Percentiles rank a stretch among this genome's conserved stretches.
Evolutionary conservation across 1,140 invertebrate species (phyloP).

Genomic region (Hyposmocoma kahamanoa): DNA sequence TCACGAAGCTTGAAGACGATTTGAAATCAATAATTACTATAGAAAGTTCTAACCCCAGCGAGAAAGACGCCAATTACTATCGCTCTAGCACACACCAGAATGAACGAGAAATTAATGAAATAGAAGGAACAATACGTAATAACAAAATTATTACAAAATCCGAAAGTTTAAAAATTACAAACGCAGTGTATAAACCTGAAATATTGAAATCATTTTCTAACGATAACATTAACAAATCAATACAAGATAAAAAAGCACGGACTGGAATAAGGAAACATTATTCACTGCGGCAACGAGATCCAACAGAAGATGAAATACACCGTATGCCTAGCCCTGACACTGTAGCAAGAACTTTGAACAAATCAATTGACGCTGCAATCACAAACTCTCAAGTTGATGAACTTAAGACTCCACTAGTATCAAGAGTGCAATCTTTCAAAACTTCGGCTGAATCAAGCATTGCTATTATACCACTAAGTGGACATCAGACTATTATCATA

Average conservation of each 20-base stretch:
- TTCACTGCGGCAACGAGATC: slow-evolving; percentile 67
- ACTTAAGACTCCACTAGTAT: slow-evolving; percentile 45
- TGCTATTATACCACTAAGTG: slow-evolving; percentile 65
- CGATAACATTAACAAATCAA: slow-evolving; percentile 47
- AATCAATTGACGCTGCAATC: slow-evolving; percentile 15
- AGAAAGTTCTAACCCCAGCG: slow-evolving; percentile 55
- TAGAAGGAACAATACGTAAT: slow-evolving; percentile 64
- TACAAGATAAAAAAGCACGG: slow-evolving; percentile 38
- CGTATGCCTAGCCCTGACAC: slow-evolving; percentile 52
- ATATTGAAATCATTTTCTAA: slow-evolving; percentile 53
- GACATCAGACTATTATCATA: slow-evolving; percentile 71
- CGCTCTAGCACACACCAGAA: slow-evolving; percentile 59
- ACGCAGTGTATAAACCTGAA: slow-evolving; percentile 36
- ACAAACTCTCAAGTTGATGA: slow-evolving; percentile 35
- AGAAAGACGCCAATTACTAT: slow-evolving; percentile 42
- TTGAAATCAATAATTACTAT: slow-evolving; percentile 64
- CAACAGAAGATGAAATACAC: slow-evolving; percentile 40
- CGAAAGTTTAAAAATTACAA: slow-evolving; percentile 51
- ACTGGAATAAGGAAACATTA: slow-evolving; percentile 66
- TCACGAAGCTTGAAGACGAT: slow-evolving; percentile 58
- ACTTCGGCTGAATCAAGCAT: slow-evolving; percentile 60
- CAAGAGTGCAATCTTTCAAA: slow-evolving; percentile 64
- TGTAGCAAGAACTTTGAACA: slow-evolving; percentile 35
- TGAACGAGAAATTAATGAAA: slow-evolving; percentile 69
- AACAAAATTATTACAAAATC: slow-evolving; percentile 64